Base-by-base conservation (phyloP, 2,797 vertebrate species). In the Hoplostethus mediterraneus region DNA sequence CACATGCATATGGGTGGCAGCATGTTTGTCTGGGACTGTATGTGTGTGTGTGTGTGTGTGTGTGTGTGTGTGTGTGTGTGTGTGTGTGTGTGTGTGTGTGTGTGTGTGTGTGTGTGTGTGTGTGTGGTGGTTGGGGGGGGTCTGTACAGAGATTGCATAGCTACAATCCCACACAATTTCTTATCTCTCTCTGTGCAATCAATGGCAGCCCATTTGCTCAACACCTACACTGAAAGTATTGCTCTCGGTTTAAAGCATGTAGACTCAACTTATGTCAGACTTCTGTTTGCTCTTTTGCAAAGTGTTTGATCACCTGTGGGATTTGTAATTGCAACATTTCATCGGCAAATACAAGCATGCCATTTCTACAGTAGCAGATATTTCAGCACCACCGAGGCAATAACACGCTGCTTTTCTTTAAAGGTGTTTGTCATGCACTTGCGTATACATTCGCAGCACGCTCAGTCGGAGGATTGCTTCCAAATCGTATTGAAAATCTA, bases 231-330 rank as follows among this genome's bases (percentile, higher is more conserved):
- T 67, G 38, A 75, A 66, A 71, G 54, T 57, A 68, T 63, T 67
- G 17, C 52, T 74, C 52, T 66, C 30, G 83, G 69, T 81, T 77
- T 81, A 65, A 77, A 68, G 69, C 16, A 33, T 75, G 72, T 66
- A 1, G 14, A 69, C 56, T 56, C 3, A 21, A 21, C 33, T 56
- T 5, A 28, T 69, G 63, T 79, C 67, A 77, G 74, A 74, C 52
- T 56, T 79, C n/a, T 90, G 72, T 92, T 92, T 87, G 79, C 83
- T 83, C 77, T 72, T 51, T 55, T 77, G 65, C 75, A 67, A 77
- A 84, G 68, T 91, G 81, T 92, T 89, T 94, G 83, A 89, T 90
- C 85, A 89, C 82, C 87, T 91, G 85, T 81, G 51, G 57, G 63
- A 68, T 81, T 77, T 86, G 65, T 79, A 85, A 87, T 89, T 77